phyloP scores from a whole-genome alignment of 2,888 invertebrate genomes.

The Sinelater perroti region DNA sequence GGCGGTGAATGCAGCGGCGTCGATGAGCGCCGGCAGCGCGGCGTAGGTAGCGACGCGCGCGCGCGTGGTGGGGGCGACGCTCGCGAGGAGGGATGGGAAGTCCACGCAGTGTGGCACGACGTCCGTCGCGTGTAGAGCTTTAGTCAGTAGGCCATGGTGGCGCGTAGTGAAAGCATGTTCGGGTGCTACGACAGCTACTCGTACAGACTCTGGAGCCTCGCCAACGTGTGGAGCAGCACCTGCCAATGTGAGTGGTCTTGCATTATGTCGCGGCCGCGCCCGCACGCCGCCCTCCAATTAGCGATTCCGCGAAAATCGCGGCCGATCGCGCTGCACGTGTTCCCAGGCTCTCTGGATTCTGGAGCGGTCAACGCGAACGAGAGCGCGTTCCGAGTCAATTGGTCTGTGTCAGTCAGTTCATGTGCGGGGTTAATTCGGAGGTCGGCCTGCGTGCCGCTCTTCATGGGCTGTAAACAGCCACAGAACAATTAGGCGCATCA shows the following conservation, averaged over 20 bases:
- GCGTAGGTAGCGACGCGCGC: conserved; percentile 45
- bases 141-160: conserved; percentile 80
- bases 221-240: conserved; percentile 79
- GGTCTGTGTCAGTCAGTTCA: conserved; percentile 48
- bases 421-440: conserved; percentile 50
- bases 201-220: conserved; percentile 79
- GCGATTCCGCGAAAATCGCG: conserved; percentile 33
- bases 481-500: conserved; percentile 42
- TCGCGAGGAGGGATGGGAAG: conserved; percentile 46
- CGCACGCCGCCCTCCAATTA: conserved; percentile 20
- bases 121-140: conserved; percentile 47
- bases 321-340: conserved; percentile 43
- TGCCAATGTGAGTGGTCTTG: conserved; percentile 81
- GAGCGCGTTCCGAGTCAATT: conserved; percentile 49
- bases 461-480: conserved; percentile 47
- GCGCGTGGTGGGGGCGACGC: conserved; percentile 49
- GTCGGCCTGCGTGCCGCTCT: conserved; percentile 46
- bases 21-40: conserved; percentile 44
- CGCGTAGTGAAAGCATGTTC: conserved; percentile 80
- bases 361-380: conserved; percentile 41
- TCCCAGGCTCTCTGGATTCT: conserved; percentile 42
- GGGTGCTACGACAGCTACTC: conserved; percentile 80
- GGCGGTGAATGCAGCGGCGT: conserved; percentile 54
- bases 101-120: conserved; percentile 47
- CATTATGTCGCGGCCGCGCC: conserved; percentile 14